Percentiles rank a stretch among this genome's conserved stretches.
Conservation (phyloP, 2,113 vertebrate genomes). For the Galemys pyrenaicus region DNA sequence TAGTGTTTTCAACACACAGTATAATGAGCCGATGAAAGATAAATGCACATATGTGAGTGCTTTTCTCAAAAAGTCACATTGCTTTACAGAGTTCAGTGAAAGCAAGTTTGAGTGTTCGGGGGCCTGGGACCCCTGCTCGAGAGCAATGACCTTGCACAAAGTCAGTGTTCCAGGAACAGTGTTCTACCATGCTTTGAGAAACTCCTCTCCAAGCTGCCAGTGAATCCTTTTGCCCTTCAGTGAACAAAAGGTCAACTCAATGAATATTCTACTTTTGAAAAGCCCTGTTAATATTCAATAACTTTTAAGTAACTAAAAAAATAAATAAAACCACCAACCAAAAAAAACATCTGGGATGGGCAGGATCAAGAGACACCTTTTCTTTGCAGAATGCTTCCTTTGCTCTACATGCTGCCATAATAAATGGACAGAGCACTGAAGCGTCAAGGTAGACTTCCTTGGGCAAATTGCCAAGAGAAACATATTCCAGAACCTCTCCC, state of each 20-base stretch:
- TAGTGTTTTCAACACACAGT: slow-evolving; percentile 23
- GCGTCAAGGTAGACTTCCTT: slow-evolving; percentile 1
- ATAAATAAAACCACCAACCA: not conserved
- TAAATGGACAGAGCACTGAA: not conserved
- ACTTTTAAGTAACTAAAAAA: slow-evolving; percentile 22
- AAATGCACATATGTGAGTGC: not conserved
- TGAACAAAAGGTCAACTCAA: slow-evolving; percentile 28
- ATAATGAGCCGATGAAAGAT: slow-evolving; percentile 8
- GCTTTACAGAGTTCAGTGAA: slow-evolving; percentile 9
- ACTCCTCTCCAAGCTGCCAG: slow-evolving; percentile 19
- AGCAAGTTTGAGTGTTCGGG: not conserved
- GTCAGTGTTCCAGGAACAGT: not conserved
- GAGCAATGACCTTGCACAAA: not conserved
- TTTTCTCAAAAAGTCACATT: not conserved
- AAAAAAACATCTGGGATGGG: not conserved
- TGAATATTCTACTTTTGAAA: slow-evolving; percentile 46
- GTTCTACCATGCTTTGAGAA: not conserved
- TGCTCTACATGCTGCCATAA: not conserved
- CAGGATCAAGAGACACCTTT: slow-evolving; percentile 27
- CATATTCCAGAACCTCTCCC: not conserved
- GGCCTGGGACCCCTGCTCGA: not conserved
- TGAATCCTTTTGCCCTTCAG: not conserved
- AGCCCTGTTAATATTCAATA: slow-evolving; percentile 46
- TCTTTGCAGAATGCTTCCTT: slow-evolving; percentile 10
- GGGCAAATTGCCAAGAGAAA: not conserved